Base-by-base conservation (phyloP, 2,888 invertebrate species). In the Leucania comma region DNA sequence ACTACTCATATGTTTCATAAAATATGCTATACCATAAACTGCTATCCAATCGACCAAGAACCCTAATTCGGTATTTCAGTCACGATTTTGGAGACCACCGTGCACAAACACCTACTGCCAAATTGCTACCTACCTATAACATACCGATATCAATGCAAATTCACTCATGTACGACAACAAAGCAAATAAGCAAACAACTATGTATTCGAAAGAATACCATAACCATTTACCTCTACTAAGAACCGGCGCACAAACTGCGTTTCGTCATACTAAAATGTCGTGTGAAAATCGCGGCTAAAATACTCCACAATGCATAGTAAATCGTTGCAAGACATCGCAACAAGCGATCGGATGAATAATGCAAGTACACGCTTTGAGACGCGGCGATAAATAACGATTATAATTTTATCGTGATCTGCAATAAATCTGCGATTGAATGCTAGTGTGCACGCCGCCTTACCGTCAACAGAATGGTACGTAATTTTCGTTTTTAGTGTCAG, bases 331-430 rank as follows among this genome's bases (percentile, higher is more conserved):
- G 90, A 90, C 92, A 88, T 89, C 89, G 88, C 89, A 88, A 88
- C 88, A 89, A 86, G 85, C 87, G 79, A 86, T 87, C 86, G 80
- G 80, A 94, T 95, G 94, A 95, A 95, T 94, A 93, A 94, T 94
- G 93, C 93, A 94, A 86, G 88, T 89, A 91, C 93, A 92, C 93
- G 93, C 87, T 89, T 84, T 82, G 77, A 82, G 76, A 82, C 79
- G 81, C 78, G 68, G 88, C 91, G 90, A 93, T 95, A 94, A 94
- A 94, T 94, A 93, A 94, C 93, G 93, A 93, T 94, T 94, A 94
- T 94, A 93, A 94, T 95, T 94, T 94, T 94, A 94, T 94, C 93
- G 92, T 86, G 90, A 90, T 91, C 89, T 89, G 88, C 90, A 91
- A 94, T 94, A 94, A 93, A 94, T 94, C 90, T 87, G 85, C 88